Evolutionary conservation across 1,140 invertebrate species (phyloP), one percentile per base, ranked within the genome.

Genomic region (Drosophila trapezifrons): DNA sequence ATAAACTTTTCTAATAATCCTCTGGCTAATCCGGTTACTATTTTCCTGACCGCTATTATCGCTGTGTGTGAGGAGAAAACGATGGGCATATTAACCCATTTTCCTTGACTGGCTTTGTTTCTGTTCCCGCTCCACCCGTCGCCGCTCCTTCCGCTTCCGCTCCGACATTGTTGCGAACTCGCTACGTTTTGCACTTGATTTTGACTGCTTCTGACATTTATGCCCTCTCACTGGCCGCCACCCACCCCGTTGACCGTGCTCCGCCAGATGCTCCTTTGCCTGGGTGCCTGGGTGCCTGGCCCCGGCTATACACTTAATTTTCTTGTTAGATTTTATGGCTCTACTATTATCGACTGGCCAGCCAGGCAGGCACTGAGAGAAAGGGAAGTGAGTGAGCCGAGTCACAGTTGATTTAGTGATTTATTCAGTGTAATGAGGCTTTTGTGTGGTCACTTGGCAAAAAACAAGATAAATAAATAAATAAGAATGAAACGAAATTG

Each of bases 131-230:
- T 55, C 17, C 17, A 15, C 37, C 42, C 17, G 29, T 8, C 29
- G 10, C 29, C 29, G 12, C 10, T 38, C 32, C 25, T 47, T 47
- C 42, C 46, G 22, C 40, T 35, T 64, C 25, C 38, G 20, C 20
- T 17, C 20, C 20, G 4, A 54, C 71, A 37, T 57, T 75, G 51
- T 66, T 66, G 71, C 63, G 43, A 71, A 69, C 64, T 69, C 63
- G 64, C 64, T 35, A 45, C 72, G 55, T 56, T 80, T 76, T 74
- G 76, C 59, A 55, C 75, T 78, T 78, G 55, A 83, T 87, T 87
- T 71, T 84, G 80, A 83, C 83, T 87, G 83, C 67, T 83, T 71
- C 81, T 89, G 83, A 83, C 83, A 89, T 87, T 87, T 89, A 87
- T 87, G 79, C 72, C 69, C 83, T 66, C 65, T 64, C 47, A 63